Base-by-base conservation (phyloP, 2,797 vertebrate genomes). In the Petrocephalus sullivani region DNA sequence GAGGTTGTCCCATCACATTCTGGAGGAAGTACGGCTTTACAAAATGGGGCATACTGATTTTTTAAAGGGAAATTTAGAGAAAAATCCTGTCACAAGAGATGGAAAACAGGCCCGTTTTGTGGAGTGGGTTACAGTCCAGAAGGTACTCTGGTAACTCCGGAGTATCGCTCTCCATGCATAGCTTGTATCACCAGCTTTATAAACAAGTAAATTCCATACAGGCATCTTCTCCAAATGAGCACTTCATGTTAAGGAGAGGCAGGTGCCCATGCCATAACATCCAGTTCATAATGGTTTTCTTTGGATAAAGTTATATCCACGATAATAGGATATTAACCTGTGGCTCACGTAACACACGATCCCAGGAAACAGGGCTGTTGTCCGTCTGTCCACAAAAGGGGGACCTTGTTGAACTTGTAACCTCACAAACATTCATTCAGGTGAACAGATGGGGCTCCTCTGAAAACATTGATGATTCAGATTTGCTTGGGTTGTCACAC, bases 51-150 rank as follows among this genome's bases (percentile, higher is more conserved):
- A 16, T 28, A 28, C 14, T 19, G n/a, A 37, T 82, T 82, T 54
- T 28, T 84, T 12, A 67, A 88, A 10, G 64, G 83, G 49, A 84
- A 86, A 86, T 75, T 21, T 46, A 49, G 67, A 86, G 33, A 23
- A 84, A 82, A 88, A 85, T 10, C 51, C 49, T 84, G 51, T 85
- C 28, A 57, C 23, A 37, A 57, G 1, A 78, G 21, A 71, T 10
- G 33, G 41, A 23, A 54, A 86, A 33, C 87, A 88, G 60, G 14
- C 58, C 46, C 23, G 37, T 49, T 28, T 46, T 41, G 8, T 10
- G 12, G 16, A 19, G 64, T 28, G 37, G 84, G n/a, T 51, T 49
- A 28, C 1, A 67, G 51, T 49, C 54, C 67, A 67, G 57, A 49
- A 28, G 23, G 16, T 51, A 14, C 28, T 67, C 85, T 78, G 67